Conservation (phyloP, 2,888 invertebrate species). For the Chrysolina oricalcia region DNA sequence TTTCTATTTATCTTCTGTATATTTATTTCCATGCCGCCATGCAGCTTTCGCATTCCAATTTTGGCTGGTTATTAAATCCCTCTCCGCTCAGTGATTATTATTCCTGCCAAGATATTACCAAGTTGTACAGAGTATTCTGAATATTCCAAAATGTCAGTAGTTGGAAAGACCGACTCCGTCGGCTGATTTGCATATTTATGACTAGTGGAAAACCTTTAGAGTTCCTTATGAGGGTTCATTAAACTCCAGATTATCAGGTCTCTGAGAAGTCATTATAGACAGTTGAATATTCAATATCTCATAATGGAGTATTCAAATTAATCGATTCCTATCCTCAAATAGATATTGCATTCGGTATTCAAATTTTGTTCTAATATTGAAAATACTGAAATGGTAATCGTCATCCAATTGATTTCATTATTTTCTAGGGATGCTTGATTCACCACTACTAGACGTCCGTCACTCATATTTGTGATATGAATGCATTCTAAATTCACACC, state of each 20-base stretch:
- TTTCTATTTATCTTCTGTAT: constrained; percentile 4
- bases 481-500: too few species aligned
- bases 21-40: constrained; percentile 7
- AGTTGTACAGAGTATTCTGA: constrained; percentile 23
- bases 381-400: neutral
- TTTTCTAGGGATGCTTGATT: too few species aligned
- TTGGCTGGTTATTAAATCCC: constrained; percentile 15
- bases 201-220: constrained; percentile 15
- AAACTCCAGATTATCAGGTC: constrained; percentile 7
- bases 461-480: too few species aligned
- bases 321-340: neutral
- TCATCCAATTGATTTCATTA: too few species aligned
- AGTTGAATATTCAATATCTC: constrained; percentile 5
- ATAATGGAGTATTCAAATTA: constrained; percentile 1
- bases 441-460: too few species aligned
- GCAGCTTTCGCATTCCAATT: constrained; percentile 12
- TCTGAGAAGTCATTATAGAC: constrained; percentile 15
- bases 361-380: neutral
- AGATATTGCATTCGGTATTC: constrained; percentile 13
- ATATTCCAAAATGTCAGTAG: constrained; percentile 16
- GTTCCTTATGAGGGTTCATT: constrained; percentile 10
- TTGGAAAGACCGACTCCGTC: constrained; percentile 13
- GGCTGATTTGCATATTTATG: constrained; percentile 20
- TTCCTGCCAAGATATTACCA: constrained; percentile 23
- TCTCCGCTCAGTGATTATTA: constrained; percentile 8